Conservation (phyloP, 2,888 invertebrate species). For the Cephus runcator region DNA sequence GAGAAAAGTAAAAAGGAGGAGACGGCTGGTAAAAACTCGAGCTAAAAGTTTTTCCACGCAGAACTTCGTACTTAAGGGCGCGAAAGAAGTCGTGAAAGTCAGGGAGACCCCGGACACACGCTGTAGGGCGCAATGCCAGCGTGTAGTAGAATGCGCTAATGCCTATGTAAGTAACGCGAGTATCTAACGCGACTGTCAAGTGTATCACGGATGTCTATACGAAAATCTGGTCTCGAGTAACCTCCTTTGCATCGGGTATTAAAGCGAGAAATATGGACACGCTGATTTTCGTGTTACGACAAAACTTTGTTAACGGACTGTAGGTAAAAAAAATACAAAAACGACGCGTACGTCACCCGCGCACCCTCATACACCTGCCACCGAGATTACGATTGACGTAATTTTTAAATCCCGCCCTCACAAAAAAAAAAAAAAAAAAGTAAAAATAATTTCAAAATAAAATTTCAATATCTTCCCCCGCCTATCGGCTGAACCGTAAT, state of each 20-base stretch:
- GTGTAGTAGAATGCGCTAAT: background rate
- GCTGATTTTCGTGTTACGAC: background rate
- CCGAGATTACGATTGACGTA: background rate
- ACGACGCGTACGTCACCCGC: background rate
- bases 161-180: constrained; percentile 1
- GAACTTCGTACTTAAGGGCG: constrained; percentile 30
- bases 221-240: background rate
- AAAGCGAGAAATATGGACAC: background rate
- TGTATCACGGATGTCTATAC: background rate
- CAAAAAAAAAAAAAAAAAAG: background rate
- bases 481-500: background rate
- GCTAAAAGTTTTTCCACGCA: constrained; percentile 28
- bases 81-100: constrained; percentile 37
- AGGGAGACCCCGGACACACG: constrained; percentile 21
- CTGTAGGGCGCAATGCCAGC: background rate
- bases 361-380: background rate
- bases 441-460: background rate
- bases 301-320: background rate
- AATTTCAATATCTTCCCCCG: too few relatives aligned
- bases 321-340: background rate
- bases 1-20: background rate
- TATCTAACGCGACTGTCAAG: constrained; percentile 15
- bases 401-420: background rate
- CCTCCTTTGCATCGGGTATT: background rate
- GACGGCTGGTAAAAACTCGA: constrained; percentile 19